Percentiles rank a stretch among this genome's conserved stretches.
Evolutionary conservation across 1,140 invertebrate genomes (phyloP).

Genomic region (Littorina saxatilis): DNA sequence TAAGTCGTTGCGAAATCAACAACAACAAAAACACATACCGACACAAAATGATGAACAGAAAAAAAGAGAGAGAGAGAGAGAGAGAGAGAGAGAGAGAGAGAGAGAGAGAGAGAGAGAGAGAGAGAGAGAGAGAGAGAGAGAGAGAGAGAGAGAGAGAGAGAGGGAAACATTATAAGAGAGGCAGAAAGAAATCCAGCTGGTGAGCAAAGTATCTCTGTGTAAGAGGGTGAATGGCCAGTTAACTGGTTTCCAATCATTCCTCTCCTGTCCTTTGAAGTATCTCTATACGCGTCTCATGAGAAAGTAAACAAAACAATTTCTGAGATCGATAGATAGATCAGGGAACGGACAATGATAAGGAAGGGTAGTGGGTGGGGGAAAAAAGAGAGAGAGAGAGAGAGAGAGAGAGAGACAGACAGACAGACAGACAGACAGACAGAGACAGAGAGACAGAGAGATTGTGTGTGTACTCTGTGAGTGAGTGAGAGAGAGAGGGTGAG

Average conservation of each 20-base stretch:
- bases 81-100: background rate
- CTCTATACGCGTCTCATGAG: too few species aligned
- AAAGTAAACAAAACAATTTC: too few species aligned
- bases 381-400: slow-evolving; percentile 8
- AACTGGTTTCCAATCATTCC: too few species aligned
- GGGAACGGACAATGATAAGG: too few species aligned
- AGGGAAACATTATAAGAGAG: background rate
- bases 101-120: background rate
- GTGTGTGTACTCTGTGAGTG: background rate
- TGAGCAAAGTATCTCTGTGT: too few species aligned
- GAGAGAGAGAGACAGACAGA: slow-evolving; percentile 3
- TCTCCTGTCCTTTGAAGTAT: too few species aligned
- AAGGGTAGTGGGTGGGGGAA: too few species aligned
- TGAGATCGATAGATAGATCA: too few species aligned
- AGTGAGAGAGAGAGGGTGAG: background rate
- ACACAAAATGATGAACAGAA: background rate
- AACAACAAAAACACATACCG: background rate
- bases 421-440: background rate
- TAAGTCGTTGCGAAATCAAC: too few species aligned
- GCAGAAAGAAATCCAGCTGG: background rate
- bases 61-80: background rate
- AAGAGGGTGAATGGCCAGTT: too few species aligned
- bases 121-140: background rate
- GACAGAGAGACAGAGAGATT: background rate
- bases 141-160: background rate